These are phyloP conservation scores for Apus apus DNA, from an alignment of 2,113 vertebrate genomes.

Conservation along the genomic window DNA sequence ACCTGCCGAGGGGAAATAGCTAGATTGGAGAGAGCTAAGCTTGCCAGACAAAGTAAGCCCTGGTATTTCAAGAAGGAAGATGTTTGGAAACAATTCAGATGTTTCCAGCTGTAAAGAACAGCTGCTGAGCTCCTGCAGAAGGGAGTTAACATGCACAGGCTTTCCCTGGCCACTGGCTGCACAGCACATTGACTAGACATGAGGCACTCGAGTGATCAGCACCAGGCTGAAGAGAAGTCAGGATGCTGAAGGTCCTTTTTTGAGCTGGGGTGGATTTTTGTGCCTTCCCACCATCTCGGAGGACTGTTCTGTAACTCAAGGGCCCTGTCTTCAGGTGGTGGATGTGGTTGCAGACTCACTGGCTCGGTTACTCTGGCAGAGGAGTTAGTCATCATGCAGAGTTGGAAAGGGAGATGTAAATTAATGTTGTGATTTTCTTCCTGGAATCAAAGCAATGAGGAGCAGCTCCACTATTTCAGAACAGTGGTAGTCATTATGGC, in stretches of 20 bases:
- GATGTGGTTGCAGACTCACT: background rate
- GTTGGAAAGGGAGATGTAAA: background rate
- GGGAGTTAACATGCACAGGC: background rate
- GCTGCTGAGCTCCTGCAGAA: background rate
- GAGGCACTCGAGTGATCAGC: background rate
- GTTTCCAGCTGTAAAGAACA: slow-evolving; percentile 16
- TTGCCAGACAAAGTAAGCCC: background rate
- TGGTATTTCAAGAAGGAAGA: background rate
- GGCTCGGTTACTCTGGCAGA: background rate
- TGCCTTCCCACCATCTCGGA: background rate
- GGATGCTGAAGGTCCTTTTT: background rate
- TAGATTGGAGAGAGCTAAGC: background rate
- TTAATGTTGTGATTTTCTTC: background rate
- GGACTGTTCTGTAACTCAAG: background rate
- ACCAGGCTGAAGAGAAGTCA: background rate
- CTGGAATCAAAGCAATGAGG: background rate
- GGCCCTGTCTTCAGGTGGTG: background rate
- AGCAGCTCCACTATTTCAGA: background rate
- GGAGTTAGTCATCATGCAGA: background rate
- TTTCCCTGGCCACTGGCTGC: background rate
- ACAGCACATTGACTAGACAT: background rate
- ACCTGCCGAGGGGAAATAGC: background rate
- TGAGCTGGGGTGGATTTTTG: background rate
- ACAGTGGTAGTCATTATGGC: background rate
- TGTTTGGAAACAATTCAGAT: background rate